phyloP scores from a whole-genome alignment of 2,888 invertebrate species.

The Agonopterix subpropinquella region DNA sequence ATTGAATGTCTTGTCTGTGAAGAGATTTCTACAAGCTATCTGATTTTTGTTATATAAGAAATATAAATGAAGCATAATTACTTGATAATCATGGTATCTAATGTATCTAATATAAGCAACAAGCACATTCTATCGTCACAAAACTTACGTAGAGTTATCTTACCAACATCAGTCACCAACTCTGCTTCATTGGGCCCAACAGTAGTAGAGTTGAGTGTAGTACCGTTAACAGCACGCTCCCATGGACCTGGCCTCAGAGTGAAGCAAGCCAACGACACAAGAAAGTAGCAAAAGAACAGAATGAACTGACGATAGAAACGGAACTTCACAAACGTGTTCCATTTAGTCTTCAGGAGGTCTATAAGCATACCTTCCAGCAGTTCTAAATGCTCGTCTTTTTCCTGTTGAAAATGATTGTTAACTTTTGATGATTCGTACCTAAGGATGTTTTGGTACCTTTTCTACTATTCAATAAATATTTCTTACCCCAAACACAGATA shows the following conservation, averaged over 20 bases:
- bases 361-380: slow-evolving; percentile 95
- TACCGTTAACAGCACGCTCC: slow-evolving; percentile 47
- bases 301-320: slow-evolving; percentile 96
- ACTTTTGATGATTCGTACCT: no score
- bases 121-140: no score
- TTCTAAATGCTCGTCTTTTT: slow-evolving; percentile 95
- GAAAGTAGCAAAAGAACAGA: slow-evolving; percentile 92
- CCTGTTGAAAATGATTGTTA: slow-evolving; percentile 72
- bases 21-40: no score
- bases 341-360: slow-evolving; percentile 96
- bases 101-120: no score
- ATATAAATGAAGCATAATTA: no score
- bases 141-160: no score
- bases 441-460: no score
- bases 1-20: neutral
- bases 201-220: slow-evolving; percentile 52
- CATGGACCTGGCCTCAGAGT: slow-evolving; percentile 93
- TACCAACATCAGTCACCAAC: no score
- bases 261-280: slow-evolving; percentile 91
- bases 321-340: slow-evolving; percentile 97
- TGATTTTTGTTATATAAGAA: no score
- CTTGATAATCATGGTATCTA: no score
- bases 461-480: neutral
- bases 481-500: slow-evolving; percentile 96
- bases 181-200: slow-evolving; percentile 10